Evolutionary conservation across 2,888 invertebrate genomes (phyloP).

Genomic region (Sicus ferrugineus): DNA sequence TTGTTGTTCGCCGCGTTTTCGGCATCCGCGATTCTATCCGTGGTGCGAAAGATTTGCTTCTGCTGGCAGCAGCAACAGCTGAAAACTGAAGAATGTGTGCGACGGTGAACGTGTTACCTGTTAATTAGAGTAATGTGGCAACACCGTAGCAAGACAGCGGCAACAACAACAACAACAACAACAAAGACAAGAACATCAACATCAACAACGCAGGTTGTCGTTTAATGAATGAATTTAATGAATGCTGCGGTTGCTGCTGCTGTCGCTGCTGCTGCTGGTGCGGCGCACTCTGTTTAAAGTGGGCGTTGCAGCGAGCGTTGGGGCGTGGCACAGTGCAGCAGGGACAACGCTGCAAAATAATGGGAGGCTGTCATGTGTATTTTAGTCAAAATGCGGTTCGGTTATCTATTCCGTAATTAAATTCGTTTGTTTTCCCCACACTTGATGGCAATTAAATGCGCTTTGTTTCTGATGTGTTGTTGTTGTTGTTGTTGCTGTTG

Average conservation of each 20-base stretch:
- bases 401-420: constrained; percentile 16
- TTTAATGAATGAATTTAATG: not conserved
- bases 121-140: not conserved
- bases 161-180: not conserved
- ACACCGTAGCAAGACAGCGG: not conserved
- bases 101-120: not conserved
- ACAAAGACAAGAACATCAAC: not conserved
- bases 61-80: not conserved
- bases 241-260: not conserved
- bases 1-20: too few species aligned
- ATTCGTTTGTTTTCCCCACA: not conserved
- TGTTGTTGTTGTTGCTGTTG: constrained; percentile 8
- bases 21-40: too few species aligned
- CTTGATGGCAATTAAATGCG: constrained; percentile 14
- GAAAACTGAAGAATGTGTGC: not conserved
- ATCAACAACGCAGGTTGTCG: not conserved
- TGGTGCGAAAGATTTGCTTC: too few species aligned
- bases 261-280: not conserved
- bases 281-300: not conserved
- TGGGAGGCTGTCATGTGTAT: not conserved
- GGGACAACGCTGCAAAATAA: not conserved
- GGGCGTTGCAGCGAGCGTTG: not conserved
- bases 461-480: not conserved
- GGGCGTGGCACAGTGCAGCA: not conserved
- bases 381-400: not conserved